These are phyloP conservation scores for Ctenoplectra terminalis DNA, from an alignment of 1,140 invertebrate genomes.

Conservation along the genomic window DNA sequence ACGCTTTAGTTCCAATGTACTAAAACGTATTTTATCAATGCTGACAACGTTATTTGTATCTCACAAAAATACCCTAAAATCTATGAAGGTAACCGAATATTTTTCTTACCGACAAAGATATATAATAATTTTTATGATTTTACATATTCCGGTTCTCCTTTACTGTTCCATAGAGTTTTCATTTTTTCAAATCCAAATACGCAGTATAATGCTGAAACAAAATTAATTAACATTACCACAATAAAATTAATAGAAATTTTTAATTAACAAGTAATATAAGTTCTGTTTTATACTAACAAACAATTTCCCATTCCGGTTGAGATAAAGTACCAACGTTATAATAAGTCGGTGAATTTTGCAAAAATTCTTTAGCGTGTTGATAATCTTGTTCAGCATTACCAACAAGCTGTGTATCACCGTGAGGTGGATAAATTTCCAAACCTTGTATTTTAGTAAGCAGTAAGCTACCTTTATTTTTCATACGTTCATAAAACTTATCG, in stretches of 20 bases:
- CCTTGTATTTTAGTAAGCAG: slow-evolving; percentile 87
- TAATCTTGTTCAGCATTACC: slow-evolving; percentile 87
- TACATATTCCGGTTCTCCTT: slow-evolving; percentile 85
- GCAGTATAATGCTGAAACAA: slow-evolving; percentile 91
- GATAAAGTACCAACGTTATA: slow-evolving; percentile 91
- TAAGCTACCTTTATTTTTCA: slow-evolving; percentile 79
- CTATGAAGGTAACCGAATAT: neutral
- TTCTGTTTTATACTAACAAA: slow-evolving; percentile 87
- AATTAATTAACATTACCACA: slow-evolving; percentile 55
- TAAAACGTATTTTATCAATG: slow-evolving; percentile 11
- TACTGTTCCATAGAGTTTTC: slow-evolving; percentile 84
- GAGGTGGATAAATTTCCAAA: slow-evolving; percentile 85
- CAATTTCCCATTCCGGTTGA: slow-evolving; percentile 96
- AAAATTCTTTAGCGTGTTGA: slow-evolving; percentile 87
- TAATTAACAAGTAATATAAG: slow-evolving; percentile 35
- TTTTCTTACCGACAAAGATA: neutral
- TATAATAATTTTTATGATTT: slow-evolving; percentile 59
- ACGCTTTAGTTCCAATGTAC: neutral
- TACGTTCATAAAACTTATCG: slow-evolving; percentile 90
- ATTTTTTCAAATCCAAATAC: slow-evolving; percentile 93
- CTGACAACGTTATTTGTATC: slow-evolving; percentile 2
- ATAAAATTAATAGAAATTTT: slow-evolving; percentile 18
- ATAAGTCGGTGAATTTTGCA: slow-evolving; percentile 80
- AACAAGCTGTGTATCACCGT: slow-evolving; percentile 84
- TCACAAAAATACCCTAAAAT: slow-evolving; percentile 15